phyloP scores from a whole-genome alignment of 1,140 invertebrate species.

The Venturia canescens region DNA sequence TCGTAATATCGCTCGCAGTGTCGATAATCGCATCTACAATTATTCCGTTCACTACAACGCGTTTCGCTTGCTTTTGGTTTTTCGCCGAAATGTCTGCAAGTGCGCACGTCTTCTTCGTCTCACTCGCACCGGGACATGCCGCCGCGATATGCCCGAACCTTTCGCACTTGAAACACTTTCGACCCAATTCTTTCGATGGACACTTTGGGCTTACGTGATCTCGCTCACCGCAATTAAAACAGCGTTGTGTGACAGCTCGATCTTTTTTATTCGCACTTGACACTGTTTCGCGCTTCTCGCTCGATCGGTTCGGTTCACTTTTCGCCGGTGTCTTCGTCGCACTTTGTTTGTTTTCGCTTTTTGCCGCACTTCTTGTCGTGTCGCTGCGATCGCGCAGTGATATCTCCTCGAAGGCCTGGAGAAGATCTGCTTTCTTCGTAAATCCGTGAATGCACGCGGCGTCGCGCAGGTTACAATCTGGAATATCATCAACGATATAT shows the following conservation, averaged over 20 bases:
- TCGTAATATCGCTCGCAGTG: constrained; percentile 38
- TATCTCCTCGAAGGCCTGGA: neutral
- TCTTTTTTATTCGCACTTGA: neutral
- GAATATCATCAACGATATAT: neutral
- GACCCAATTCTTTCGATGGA: constrained; percentile 17
- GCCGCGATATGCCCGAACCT: constrained; percentile 35
- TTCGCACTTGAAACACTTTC: constrained; percentile 40
- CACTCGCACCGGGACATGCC: neutral
- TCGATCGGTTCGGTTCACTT: neutral
- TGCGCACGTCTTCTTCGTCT: neutral
- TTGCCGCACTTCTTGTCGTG: neutral
- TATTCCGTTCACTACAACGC: neutral
- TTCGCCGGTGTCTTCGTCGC: neutral
- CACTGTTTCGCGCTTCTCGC: neutral
- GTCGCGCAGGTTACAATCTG: neutral
- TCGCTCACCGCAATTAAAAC: constrained; percentile 32
- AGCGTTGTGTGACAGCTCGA: neutral
- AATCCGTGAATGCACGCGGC: neutral
- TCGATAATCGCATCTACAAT: constrained; percentile 20
- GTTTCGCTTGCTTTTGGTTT: neutral
- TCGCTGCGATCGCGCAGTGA: neutral
- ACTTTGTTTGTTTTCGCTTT: neutral
- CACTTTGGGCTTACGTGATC: constrained; percentile 30
- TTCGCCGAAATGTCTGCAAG: neutral
- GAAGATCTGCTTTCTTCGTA: neutral